Percentiles rank a stretch among this genome's conserved stretches.
Conservation (phyloP, 2,113 vertebrate genomes). For the Nothoprocta pentlandii region DNA sequence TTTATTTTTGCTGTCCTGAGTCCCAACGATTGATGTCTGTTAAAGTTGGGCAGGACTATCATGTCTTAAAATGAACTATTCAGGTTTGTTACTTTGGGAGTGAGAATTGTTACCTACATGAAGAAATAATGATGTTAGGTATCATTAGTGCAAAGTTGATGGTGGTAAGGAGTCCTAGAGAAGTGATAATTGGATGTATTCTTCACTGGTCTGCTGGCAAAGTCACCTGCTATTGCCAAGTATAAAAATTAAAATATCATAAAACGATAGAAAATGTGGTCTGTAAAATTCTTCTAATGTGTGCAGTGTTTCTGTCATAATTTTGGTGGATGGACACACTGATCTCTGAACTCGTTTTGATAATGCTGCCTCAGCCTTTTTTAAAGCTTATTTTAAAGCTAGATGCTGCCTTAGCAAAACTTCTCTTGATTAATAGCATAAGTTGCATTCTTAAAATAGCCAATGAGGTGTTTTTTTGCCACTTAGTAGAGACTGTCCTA, state of each 20-base stretch:
- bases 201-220: conserved; percentile 10
- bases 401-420: conserved; percentile 8
- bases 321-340: not conserved
- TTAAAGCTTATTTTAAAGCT: conserved; percentile 39
- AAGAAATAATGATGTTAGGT: not conserved
- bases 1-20: not conserved
- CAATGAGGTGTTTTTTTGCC: conserved; percentile 36
- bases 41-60: not conserved
- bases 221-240: not conserved
- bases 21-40: not conserved
- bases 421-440: conserved; percentile 58
- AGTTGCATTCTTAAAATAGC: conserved; percentile 60
- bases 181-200: not conserved
- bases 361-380: not conserved
- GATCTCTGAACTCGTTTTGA: not conserved
- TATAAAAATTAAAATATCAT: not conserved
- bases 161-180: not conserved
- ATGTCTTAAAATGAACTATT: not conserved
- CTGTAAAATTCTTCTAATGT: not conserved
- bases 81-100: not conserved
- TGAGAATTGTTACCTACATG: not conserved
- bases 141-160: not conserved
- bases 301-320: not conserved
- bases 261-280: not conserved
- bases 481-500: conserved; percentile 58